Evolutionary conservation across 2,113 vertebrate species (phyloP).

Genomic region (Lophotis ruficrista): DNA sequence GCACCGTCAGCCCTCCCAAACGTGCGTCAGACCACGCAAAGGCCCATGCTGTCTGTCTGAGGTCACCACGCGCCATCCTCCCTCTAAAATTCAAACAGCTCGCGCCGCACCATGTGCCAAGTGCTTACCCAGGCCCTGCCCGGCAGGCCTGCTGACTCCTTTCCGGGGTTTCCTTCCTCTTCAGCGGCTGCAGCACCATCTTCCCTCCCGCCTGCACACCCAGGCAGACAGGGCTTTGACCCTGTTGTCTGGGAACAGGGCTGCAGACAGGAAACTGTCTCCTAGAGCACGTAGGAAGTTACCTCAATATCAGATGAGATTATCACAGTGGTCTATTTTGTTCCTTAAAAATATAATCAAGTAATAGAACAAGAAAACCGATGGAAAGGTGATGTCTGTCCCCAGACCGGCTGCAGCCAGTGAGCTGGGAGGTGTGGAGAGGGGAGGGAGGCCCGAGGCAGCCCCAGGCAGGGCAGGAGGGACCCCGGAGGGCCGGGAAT

Average conservation of each 20-base stretch:
- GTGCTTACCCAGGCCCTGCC: neutral
- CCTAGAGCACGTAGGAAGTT: neutral
- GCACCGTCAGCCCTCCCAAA: neutral
- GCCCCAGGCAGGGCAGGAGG: neutral
- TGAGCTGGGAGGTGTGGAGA: fast-evolving
- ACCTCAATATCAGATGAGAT: neutral
- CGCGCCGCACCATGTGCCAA: neutral
- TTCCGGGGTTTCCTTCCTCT: conserved; percentile 43
- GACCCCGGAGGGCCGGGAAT: neutral
- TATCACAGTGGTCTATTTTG: neutral
- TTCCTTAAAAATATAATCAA: neutral
- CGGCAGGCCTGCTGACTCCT: neutral
- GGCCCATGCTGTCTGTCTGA: neutral
- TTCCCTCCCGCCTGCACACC: neutral
- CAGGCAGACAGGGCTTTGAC: neutral
- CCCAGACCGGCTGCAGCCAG: neutral
- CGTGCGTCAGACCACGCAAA: fast-evolving
- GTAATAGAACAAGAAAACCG: neutral
- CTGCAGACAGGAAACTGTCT: neutral
- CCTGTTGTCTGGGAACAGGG: neutral
- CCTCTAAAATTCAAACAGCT: neutral
- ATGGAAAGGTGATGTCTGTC: neutral
- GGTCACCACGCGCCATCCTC: neutral
- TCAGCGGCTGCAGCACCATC: neutral
- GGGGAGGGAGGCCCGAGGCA: neutral